Evolutionary conservation across 1,140 invertebrate species (phyloP).

Genomic region (Gerris buenoi): DNA sequence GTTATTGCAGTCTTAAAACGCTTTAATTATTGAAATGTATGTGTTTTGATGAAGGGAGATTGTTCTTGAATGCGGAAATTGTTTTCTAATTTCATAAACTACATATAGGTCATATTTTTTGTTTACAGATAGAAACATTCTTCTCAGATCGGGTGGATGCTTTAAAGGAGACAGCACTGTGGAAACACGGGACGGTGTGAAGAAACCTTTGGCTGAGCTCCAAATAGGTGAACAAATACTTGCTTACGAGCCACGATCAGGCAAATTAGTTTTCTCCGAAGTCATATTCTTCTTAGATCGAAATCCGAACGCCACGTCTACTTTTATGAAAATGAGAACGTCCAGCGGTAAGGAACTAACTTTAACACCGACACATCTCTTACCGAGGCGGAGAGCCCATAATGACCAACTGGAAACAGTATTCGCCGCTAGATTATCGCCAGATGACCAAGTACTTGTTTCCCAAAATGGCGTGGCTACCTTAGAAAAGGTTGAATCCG

Average conservation of each 20-base stretch:
- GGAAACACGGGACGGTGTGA: constrained; percentile 35
- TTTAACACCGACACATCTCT: constrained; percentile 71
- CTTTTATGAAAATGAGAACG: constrained; percentile 57
- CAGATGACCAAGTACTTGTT: constrained; percentile 38
- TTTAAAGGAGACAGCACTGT: constrained; percentile 52
- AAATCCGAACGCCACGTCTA: constrained; percentile 43
- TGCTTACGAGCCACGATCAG: constrained; percentile 44
- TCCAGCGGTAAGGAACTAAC: constrained; percentile 51
- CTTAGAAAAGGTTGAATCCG: constrained; percentile 38
- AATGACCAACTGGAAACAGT: constrained; percentile 28
- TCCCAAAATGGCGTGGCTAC: constrained; percentile 30
- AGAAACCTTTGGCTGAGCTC: constrained; percentile 43
- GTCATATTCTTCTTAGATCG: constrained; percentile 82
- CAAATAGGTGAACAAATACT: constrained; percentile 62
- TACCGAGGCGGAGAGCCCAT: constrained; percentile 30
- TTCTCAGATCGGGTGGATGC: constrained; percentile 62
- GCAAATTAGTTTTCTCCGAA: constrained; percentile 59
- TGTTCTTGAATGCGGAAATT: no score
- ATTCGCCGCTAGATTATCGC: constrained; percentile 42
- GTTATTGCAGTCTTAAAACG: no score
- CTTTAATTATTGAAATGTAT: no score
- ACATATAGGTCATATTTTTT: no score
- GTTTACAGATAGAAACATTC: constrained; percentile 31
- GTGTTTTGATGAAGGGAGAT: no score
- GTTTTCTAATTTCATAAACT: no score